Base-by-base conservation (phyloP, 1,140 invertebrate species). In the Drosophila burlai region DNA sequence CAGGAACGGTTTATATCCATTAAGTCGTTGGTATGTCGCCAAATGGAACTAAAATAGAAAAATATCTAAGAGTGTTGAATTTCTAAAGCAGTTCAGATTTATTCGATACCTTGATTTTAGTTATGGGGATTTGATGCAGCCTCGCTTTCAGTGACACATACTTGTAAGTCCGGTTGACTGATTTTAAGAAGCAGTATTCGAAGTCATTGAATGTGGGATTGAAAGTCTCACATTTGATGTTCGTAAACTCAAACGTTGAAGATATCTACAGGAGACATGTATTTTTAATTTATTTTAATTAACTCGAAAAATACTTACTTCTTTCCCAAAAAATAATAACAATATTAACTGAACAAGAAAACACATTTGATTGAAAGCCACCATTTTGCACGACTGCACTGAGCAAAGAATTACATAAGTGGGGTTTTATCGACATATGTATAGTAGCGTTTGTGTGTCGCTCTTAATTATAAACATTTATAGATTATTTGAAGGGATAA, bases 1-100 rank as follows among this genome's bases (percentile, higher is more conserved):
- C n/a, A 72, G 9, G 3, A 72, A 72, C 0, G 61, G 61, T 4
- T 16, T 54, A 26, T 71, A 65, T 26, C 61, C 61, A 40, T 65
- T 72, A 9, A 42, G 34, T 18, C 67, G 50, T 57, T 71, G 38
- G 0, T 36, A 24, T 11, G 64, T 2, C 3, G 10, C 11, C 1
- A n/a, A n/a, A n/a, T n/a, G n/a, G n/a, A n/a, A n/a, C n/a, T n/a
- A n/a, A n/a, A n/a, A n/a, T n/a, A n/a, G n/a, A n/a, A n/a, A n/a
- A n/a, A n/a, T n/a, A n/a, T n/a, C n/a, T n/a, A n/a, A n/a, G n/a
- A n/a, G n/a, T n/a, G n/a, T n/a, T n/a, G n/a, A n/a, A n/a, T n/a
- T n/a, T n/a, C n/a, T n/a, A n/a, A n/a, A n/a, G n/a, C n/a, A n/a
- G n/a, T n/a, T n/a, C n/a, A n/a, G n/a, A n/a, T n/a, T n/a, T n/a